These are phyloP conservation scores for Drosophila peninsularis DNA, from an alignment of 2,888 invertebrate genomes.

Conservation along the genomic window DNA sequence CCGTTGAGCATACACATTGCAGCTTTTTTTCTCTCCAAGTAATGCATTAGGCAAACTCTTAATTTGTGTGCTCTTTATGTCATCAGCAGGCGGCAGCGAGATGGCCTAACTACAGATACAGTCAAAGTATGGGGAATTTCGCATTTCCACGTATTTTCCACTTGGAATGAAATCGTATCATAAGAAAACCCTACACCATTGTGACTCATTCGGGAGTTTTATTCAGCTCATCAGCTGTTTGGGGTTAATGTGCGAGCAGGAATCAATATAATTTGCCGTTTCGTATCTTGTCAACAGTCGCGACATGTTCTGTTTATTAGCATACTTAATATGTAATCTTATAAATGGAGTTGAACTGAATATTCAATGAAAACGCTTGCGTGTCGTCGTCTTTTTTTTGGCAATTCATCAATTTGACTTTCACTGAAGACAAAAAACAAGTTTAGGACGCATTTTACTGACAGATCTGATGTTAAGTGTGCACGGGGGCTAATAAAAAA, in stretches of 20 bases:
- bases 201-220: slow-evolving; percentile 15
- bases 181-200: background rate
- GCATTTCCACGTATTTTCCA: slow-evolving; percentile 14
- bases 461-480: slow-evolving; percentile 1
- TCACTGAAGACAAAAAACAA: slow-evolving; percentile 18
- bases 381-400: slow-evolving; percentile 19
- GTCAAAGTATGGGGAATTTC: slow-evolving; percentile 11
- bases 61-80: slow-evolving; percentile 60
- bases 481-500: background rate
- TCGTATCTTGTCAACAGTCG: slow-evolving; percentile 1
- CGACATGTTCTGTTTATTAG: slow-evolving; percentile 22
- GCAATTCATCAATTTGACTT: slow-evolving; percentile 29
- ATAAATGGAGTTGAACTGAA: slow-evolving; percentile 28
- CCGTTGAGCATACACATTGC: background rate
- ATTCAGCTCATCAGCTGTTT: slow-evolving; percentile 8
- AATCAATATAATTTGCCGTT: slow-evolving; percentile 10
- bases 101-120: background rate
- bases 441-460: slow-evolving; percentile 12
- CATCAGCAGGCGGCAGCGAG: slow-evolving; percentile 37
- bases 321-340: slow-evolving; percentile 27
- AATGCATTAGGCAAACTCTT: slow-evolving; percentile 57
- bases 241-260: slow-evolving; percentile 25
- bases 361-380: slow-evolving; percentile 17
- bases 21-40: slow-evolving; percentile 19
- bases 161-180: background rate